Percentiles rank a stretch among this genome's conserved stretches.
Conservation (phyloP, 2,888 invertebrate species). For the Drosophila quinaria region DNA sequence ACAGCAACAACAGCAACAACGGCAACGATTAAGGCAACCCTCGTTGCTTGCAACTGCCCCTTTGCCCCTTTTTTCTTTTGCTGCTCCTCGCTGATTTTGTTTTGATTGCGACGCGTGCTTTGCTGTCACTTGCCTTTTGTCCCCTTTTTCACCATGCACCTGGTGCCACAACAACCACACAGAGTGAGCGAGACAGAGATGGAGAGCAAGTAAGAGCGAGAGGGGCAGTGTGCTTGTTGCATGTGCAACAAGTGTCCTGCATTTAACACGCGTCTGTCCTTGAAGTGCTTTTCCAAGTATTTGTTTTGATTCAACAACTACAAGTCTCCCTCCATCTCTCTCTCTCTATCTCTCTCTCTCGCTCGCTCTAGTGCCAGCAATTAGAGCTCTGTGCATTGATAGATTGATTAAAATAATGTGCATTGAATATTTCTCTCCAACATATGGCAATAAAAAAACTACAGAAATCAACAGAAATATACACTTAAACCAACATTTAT, state of each 20-base stretch:
- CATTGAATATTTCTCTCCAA: background rate
- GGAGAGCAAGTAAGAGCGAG: background rate
- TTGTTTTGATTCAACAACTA: constrained; percentile 21
- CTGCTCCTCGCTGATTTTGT: constrained; percentile 49
- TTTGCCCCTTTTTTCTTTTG: background rate
- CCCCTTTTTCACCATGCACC: constrained; percentile 9
- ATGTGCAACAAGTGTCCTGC: constrained; percentile 67
- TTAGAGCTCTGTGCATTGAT: constrained; percentile 1
- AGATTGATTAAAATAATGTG: background rate
- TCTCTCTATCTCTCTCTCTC: background rate
- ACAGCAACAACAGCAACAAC: constrained; percentile 19
- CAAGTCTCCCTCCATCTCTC: background rate
- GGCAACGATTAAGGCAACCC: constrained; percentile 30
- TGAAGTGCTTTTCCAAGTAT: constrained; percentile 6
- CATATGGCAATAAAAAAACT: constrained; percentile 9
- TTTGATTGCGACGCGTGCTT: constrained; percentile 77
- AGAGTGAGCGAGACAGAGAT: background rate
- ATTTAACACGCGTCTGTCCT: constrained; percentile 21
- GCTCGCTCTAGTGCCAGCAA: background rate
- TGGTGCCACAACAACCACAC: background rate
- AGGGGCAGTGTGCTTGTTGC: constrained; percentile 2
- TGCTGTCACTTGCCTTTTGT: constrained; percentile 17
- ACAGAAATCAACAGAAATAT: background rate
- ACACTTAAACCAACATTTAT: too few species aligned
- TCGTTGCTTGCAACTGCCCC: constrained; percentile 3